Conservation (phyloP, 2,888 invertebrate genomes). For the Hoplodrina ambigua region DNA sequence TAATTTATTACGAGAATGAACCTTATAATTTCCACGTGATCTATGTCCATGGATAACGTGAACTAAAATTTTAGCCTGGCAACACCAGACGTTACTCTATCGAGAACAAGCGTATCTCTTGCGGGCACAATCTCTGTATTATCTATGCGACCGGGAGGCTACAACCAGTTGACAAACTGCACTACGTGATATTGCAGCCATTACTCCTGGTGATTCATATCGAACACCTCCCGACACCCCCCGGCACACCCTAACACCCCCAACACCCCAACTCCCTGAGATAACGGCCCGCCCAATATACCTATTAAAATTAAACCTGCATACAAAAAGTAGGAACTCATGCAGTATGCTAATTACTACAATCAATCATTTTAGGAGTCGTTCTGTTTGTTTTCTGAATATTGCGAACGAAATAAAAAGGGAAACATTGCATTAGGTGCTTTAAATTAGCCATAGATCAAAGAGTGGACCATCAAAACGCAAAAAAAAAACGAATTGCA, state of each 20-base stretch:
- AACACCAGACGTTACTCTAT: conserved; percentile 64
- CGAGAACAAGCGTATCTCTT: conserved; percentile 77
- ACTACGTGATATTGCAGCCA: conserved; percentile 90
- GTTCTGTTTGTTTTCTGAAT: conserved; percentile 26
- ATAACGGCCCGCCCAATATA: conserved; percentile 63
- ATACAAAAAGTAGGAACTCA: conserved; percentile 51
- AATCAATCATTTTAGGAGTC: conserved; percentile 43
- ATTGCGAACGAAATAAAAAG: conserved; percentile 24
- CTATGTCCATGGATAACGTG: conserved; percentile 7
- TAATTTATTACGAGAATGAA: conserved; percentile 19
- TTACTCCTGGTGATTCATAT: conserved; percentile 90
- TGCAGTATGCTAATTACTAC: conserved; percentile 46
- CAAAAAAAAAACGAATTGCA: background rate
- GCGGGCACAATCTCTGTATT: conserved; percentile 83
- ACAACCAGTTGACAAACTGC: conserved; percentile 90
- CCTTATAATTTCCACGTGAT: conserved; percentile 30
- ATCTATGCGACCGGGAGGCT: conserved; percentile 88
- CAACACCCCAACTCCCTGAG: conserved; percentile 57
- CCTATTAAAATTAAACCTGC: conserved; percentile 65
- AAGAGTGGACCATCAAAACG: background rate
- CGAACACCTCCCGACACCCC: conserved; percentile 78
- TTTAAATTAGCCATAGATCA: background rate
- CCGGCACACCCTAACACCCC: conserved; percentile 81
- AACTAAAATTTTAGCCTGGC: conserved; percentile 58
- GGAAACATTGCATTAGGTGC: conserved; percentile 3